phyloP scores from a whole-genome alignment of 2,797 vertebrate species.

The Enteromius paludinosus region DNA sequence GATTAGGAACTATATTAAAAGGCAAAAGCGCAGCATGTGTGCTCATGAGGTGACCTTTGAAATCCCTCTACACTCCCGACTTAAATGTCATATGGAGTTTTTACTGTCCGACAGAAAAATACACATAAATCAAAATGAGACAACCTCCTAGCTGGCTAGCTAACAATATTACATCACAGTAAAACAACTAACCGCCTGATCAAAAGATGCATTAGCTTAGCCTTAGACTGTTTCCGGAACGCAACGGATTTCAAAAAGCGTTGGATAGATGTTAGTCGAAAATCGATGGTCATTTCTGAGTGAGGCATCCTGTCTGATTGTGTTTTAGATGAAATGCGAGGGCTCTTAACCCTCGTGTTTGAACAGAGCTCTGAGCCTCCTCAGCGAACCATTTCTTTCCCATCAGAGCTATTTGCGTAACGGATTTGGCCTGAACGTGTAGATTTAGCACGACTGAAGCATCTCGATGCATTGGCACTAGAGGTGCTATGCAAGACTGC shows the following conservation, averaged over 20 bases:
- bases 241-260: conserved; percentile 6
- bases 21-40: conserved; percentile 7
- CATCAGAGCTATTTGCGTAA: conserved; percentile 59
- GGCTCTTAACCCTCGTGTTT: conserved; percentile 33
- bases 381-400: conserved; percentile 31
- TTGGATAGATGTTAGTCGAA: conserved; percentile 12
- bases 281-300: conserved; percentile 34
- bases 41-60: conserved; percentile 41
- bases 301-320: conserved; percentile 24
- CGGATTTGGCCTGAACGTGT: conserved; percentile 64
- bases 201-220: conserved; percentile 14
- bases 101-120: conserved; percentile 37
- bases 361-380: conserved; percentile 39
- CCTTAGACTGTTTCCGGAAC: conserved; percentile 11
- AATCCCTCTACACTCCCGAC: conserved; percentile 35
- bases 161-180: conserved; percentile 10
- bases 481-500: conserved; percentile 38
- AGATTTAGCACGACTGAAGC: conserved; percentile 67
- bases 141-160: conserved; percentile 8
- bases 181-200: conserved; percentile 33
- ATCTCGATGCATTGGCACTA: conserved; percentile 42
- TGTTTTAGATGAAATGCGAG: conserved; percentile 20
- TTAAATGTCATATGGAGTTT: conserved; percentile 46
- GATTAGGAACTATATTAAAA: conserved; percentile 47
- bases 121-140: conserved; percentile 44